phyloP scores from a whole-genome alignment of 2,888 invertebrate genomes.

The Zeuzera pyrina region DNA sequence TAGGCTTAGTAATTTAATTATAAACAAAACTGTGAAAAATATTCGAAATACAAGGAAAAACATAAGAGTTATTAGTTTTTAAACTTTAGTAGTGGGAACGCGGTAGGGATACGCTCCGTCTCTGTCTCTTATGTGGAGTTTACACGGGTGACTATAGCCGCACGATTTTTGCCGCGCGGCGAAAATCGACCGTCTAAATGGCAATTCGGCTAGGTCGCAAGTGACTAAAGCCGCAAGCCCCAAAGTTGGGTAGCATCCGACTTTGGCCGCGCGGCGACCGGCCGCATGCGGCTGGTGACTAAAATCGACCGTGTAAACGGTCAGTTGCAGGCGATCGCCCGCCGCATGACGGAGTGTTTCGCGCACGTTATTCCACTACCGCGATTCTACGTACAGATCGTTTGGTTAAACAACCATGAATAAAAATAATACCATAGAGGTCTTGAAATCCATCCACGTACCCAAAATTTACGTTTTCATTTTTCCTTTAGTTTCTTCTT shows the following conservation, averaged over 20 bases:
- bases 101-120: neutral
- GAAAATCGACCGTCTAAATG: neutral
- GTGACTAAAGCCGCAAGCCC: slow-evolving; percentile 29
- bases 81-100: too few species aligned
- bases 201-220: slow-evolving; percentile 25
- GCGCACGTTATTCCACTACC: too few species aligned
- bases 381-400: too few species aligned
- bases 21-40: too few species aligned
- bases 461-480: too few species aligned
- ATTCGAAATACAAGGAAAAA: too few species aligned
- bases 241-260: slow-evolving; percentile 31
- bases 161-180: neutral
- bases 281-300: slow-evolving; percentile 26
- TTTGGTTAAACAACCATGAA: too few species aligned
- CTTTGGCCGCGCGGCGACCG: slow-evolving; percentile 27
- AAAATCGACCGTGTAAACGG: slow-evolving; percentile 10
- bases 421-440: too few species aligned
- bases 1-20: too few species aligned
- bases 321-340: slow-evolving; percentile 13
- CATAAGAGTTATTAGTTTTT: too few species aligned
- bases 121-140: neutral
- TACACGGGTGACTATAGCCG: neutral
- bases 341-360: slow-evolving; percentile 6
- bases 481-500: too few species aligned
- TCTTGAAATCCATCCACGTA: too few species aligned